Evolutionary conservation across 2,113 vertebrate genomes (phyloP).

Genomic region (Ornithorhynchus anatinus): DNA sequence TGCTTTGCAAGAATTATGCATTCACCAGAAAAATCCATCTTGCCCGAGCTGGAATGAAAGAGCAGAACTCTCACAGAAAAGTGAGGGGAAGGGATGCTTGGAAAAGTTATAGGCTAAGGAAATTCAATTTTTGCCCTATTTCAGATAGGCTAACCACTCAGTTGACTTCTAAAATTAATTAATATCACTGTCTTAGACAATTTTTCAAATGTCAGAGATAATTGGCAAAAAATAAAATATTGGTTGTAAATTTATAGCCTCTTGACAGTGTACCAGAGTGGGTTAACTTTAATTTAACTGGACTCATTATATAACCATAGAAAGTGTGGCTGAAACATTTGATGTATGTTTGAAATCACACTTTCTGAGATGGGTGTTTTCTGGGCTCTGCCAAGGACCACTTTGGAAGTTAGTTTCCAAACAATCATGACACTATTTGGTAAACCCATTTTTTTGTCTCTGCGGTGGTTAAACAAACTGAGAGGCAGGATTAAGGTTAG

Average conservation of each 20-base stretch:
- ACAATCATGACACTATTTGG: background rate
- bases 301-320: background rate
- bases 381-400: background rate
- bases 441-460: background rate
- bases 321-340: background rate
- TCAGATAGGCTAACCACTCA: too few relatives aligned
- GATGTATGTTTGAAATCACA: background rate
- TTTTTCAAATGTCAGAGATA: background rate
- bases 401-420: background rate
- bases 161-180: too few relatives aligned
- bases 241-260: background rate
- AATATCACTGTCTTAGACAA: too few relatives aligned
- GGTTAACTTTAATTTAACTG: background rate
- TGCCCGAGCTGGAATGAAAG: too few relatives aligned
- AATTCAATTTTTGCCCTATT: too few relatives aligned
- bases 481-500: background rate
- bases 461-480: background rate
- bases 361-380: background rate
- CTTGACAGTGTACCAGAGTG: background rate
- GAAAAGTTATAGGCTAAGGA: too few relatives aligned
- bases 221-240: rapidly evolving
- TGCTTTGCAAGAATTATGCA: too few relatives aligned
- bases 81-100: too few relatives aligned
- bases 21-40: too few relatives aligned
- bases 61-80: too few relatives aligned